These are phyloP conservation scores for Acrocephalus kingi DNA, from an alignment of 2,113 vertebrate species.

Conservation along the genomic window DNA sequence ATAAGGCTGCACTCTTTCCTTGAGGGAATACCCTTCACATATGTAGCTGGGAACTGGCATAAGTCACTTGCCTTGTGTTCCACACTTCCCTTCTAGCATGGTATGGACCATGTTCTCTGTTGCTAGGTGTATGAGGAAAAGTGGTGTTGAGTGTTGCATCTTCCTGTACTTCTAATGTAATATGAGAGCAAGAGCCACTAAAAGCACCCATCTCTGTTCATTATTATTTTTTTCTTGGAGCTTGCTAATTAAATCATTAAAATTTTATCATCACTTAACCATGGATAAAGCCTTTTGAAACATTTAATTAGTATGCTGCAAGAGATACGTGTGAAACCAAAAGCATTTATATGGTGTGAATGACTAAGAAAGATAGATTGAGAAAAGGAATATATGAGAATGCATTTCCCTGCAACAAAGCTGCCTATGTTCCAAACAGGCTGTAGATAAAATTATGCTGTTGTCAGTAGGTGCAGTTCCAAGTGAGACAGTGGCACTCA, in stretches of 20 bases:
- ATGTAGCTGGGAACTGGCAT: neutral
- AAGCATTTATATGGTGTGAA: conserved; percentile 7
- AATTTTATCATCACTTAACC: conserved; percentile 79
- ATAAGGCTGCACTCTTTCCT: neutral
- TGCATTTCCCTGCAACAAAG: neutral
- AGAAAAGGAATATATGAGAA: neutral
- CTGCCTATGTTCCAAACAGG: neutral
- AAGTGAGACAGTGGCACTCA: neutral
- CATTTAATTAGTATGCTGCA: conserved; percentile 74
- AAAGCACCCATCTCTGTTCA: conserved; percentile 32
- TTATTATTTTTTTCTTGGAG: conserved; percentile 65
- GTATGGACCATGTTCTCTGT: neutral
- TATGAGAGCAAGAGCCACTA: neutral
- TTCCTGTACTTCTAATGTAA: neutral
- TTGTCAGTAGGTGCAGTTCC: conserved; percentile 15
- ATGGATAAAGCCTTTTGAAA: conserved; percentile 75
- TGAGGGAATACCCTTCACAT: neutral
- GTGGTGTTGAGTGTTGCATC: neutral
- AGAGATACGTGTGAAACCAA: conserved; percentile 34
- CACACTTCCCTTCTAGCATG: neutral
- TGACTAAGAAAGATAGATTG: neutral
- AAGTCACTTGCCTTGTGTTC: neutral
- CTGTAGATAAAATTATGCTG: neutral
- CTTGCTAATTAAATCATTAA: conserved; percentile 82
- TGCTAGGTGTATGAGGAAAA: neutral